Base-by-base conservation (phyloP, 1,140 invertebrate genomes). In the Harpegnathos saltator region DNA sequence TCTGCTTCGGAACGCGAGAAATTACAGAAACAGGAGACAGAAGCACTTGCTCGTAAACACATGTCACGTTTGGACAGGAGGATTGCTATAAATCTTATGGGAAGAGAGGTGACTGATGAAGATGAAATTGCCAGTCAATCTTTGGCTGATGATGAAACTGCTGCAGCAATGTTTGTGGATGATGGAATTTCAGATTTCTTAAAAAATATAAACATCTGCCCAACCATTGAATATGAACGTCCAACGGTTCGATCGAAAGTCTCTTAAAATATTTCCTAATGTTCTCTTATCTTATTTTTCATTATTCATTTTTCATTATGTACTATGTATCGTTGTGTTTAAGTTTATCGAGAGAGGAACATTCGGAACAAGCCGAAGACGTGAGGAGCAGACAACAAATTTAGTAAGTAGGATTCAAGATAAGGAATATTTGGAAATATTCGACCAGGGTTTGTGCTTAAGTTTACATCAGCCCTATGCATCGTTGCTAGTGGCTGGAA, bases 381-480 rank as follows among this genome's bases (percentile, higher is more conserved):
- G 14, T 19, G 22, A 7, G 69, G 38, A 48, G 56, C 5, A n/a
- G 1, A 48, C 9, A 17, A 71, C 65, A 65, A 77, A n/a, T n/a
- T 26, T 74, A 1, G 94, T 91, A 81, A 93, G 89, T 90, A 94
- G 96, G 38, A 95, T 99, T 48, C 98, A 99, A 93, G 98, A 99
- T 92, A 95, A 95, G 77, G 96, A 98, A 89, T 95, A 98, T 68
- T 95, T 97, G 87, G 97, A 98, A 95, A 98, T 99, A 96, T 95
- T 96, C 56, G 99, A 99, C 95, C 95, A 97, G 87, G 98, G 98
- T 1, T 94, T 96, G 85, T 99, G 98, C 94, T 93, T 99, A 7
- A 98, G 98, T 90, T 97, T 99, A 96, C 98, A 99, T 94, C 99
- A 99, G 91, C 99, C 99, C 0, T 99, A 97, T 96, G 99, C 99